phyloP scores from a whole-genome alignment of 92 coral and sea anemone genomes.

The Porites divaricata region DNA sequence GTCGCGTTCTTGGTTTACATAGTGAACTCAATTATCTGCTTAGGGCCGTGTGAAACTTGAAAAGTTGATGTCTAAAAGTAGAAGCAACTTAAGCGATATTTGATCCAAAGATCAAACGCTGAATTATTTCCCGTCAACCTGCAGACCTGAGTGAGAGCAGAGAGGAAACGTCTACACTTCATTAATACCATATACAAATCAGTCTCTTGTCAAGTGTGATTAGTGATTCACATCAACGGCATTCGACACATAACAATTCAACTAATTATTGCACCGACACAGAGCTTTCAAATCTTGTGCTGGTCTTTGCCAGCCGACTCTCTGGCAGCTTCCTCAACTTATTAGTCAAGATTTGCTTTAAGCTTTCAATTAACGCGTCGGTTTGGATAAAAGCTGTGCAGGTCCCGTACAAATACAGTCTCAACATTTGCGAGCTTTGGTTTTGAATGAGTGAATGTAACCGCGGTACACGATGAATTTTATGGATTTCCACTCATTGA shows the following conservation, averaged over 20 bases:
- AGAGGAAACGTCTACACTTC: conserved; percentile 52
- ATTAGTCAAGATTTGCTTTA: conserved; percentile 33
- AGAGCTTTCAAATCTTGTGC: conserved; percentile 7
- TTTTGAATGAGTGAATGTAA: conserved; percentile 13
- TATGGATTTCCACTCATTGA: conserved; percentile 18
- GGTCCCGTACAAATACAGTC: background rate
- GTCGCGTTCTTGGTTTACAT: conserved; percentile 23
- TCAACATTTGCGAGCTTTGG: conserved; percentile 5
- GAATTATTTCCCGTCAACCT: background rate
- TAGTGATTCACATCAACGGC: conserved; percentile 49
- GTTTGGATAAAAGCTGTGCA: conserved; percentile 31
- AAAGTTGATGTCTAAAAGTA: conserved; percentile 15
- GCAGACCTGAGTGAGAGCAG: conserved; percentile 5
- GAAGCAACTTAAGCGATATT: background rate
- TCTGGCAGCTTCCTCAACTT: conserved; percentile 10
- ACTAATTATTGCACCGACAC: conserved; percentile 1
- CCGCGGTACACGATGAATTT: conserved; percentile 16
- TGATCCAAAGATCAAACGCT: conserved; percentile 3
- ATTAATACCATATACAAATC: conserved; percentile 44
- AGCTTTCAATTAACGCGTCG: conserved; percentile 44
- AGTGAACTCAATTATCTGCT: conserved; percentile 17
- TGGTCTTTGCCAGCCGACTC: conserved; percentile 9
- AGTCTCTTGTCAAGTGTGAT: conserved; percentile 48
- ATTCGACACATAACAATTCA: conserved; percentile 43
- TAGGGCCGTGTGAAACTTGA: conserved; percentile 31